These are phyloP conservation scores for Danaus melanippus DNA, from an alignment of 1,140 invertebrate genomes.

Conservation along the genomic window DNA sequence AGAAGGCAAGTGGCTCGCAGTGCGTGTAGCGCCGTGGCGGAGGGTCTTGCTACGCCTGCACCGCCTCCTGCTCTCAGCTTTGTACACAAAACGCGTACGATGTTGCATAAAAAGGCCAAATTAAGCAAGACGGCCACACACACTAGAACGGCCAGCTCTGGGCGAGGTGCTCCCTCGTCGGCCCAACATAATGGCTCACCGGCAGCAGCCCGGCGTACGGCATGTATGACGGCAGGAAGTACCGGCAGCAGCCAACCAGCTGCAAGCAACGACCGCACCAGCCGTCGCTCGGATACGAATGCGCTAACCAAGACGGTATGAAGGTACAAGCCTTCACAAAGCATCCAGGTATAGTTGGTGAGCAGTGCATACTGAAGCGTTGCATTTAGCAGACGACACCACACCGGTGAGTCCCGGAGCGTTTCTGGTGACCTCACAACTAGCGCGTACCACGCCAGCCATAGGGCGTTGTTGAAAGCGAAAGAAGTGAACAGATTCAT, in stretches of 20 bases:
- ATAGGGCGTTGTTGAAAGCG: conserved; percentile 83
- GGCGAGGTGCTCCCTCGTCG: conserved; percentile 79
- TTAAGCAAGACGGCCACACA: conserved; percentile 87
- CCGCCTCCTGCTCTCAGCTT: conserved; percentile 81
- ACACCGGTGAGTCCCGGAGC: conserved; percentile 74
- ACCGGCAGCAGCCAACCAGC: conserved; percentile 89
- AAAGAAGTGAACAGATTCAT: conserved; percentile 95
- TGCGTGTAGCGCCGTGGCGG: conserved; percentile 81
- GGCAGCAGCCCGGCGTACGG: conserved; percentile 65
- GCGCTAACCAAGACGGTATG: conserved; percentile 93
- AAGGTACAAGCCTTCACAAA: conserved; percentile 94
- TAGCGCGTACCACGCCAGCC: conserved; percentile 77
- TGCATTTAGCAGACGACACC: conserved; percentile 88
- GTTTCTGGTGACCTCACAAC: conserved; percentile 71
- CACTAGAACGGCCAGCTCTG: conserved; percentile 85
- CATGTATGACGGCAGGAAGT: conserved; percentile 80
- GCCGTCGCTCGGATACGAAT: conserved; percentile 88
- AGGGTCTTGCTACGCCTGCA: conserved; percentile 73
- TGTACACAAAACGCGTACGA: conserved; percentile 91
- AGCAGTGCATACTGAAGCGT: conserved; percentile 90
- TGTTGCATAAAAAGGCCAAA: conserved; percentile 93
- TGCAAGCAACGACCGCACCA: conserved; percentile 86
- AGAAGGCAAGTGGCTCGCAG: conserved; percentile 91
- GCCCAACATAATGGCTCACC: conserved; percentile 81
- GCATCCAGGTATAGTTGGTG: conserved; percentile 96